A percentile compares a stretch with the other conserved stretches of the same genome.
Conservation (phyloP, 2,113 vertebrate species). For the Malurus alboscapulatus region DNA sequence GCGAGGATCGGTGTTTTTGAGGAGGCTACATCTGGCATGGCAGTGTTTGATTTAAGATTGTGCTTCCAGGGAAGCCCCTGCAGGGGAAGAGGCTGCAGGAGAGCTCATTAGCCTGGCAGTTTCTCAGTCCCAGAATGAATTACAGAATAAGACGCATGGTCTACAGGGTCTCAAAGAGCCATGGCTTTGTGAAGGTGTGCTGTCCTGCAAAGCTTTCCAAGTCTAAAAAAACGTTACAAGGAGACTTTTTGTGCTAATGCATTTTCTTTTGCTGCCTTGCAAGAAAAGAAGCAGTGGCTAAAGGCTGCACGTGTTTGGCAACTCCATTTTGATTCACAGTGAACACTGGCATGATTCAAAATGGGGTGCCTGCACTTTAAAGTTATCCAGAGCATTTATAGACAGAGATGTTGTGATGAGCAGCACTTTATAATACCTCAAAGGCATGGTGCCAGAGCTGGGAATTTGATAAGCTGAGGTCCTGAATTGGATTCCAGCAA, state of each 20-base stretch:
- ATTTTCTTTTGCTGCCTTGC: slow-evolving; percentile 52
- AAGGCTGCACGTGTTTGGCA: slow-evolving; percentile 34
- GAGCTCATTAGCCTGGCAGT: slow-evolving; percentile 70
- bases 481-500: slow-evolving; percentile 61
- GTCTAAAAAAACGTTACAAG: slow-evolving; percentile 12
- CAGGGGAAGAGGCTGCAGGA: slow-evolving; percentile 66
- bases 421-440: slow-evolving; percentile 38
- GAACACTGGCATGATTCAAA: slow-evolving; percentile 54
- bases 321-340: slow-evolving; percentile 65
- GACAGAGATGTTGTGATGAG: slow-evolving; percentile 23
- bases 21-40: neutral
- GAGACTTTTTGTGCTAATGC: slow-evolving; percentile 52
- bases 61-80: slow-evolving; percentile 56
- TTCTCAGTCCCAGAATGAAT: slow-evolving; percentile 37
- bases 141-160: slow-evolving; percentile 49
- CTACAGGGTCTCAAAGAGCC: slow-evolving; percentile 36
- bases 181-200: slow-evolving; percentile 32
- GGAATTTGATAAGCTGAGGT: slow-evolving; percentile 51
- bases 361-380: slow-evolving; percentile 39
- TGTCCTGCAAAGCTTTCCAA: slow-evolving; percentile 49
- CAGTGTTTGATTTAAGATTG: slow-evolving; percentile 49
- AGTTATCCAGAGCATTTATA: slow-evolving; percentile 50
- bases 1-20: neutral
- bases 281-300: slow-evolving; percentile 36
- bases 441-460: slow-evolving; percentile 45